phyloP scores from a whole-genome alignment of 1,140 invertebrate species.

The Phocides pigmalion region DNA sequence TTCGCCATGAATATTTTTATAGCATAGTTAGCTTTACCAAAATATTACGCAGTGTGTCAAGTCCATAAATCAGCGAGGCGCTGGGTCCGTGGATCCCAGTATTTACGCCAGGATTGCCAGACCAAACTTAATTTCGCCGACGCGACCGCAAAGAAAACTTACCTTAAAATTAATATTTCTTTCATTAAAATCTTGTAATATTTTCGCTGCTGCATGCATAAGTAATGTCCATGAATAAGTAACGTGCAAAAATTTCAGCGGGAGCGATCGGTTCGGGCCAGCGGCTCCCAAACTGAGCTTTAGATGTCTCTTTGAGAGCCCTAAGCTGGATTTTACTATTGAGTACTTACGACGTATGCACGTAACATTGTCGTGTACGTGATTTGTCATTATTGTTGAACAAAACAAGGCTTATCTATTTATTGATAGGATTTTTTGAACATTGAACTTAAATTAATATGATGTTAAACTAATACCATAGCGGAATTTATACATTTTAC shows the following conservation, averaged over 20 bases:
- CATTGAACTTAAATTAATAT: no score
- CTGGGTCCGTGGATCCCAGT: constrained; percentile 39
- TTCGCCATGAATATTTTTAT: background rate
- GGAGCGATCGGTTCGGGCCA: constrained; percentile 24
- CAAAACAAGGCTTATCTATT: no score
- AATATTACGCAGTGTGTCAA: background rate
- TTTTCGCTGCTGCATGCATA: constrained; percentile 85
- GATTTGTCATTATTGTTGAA: no score
- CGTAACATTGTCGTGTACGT: no score
- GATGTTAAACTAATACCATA: no score
- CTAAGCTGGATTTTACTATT: no score
- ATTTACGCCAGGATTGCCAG: constrained; percentile 54
- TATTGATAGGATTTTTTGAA: no score
- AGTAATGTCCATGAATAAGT: constrained; percentile 83
- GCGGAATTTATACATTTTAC: no score
- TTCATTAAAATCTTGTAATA: constrained; percentile 85
- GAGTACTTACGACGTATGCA: no score
- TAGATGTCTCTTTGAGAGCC: constrained; percentile 23
- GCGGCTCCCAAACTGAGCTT: constrained; percentile 31
- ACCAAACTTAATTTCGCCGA: constrained; percentile 70
- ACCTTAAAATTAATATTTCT: constrained; percentile 84
- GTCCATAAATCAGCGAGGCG: constrained; percentile 45
- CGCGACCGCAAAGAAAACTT: constrained; percentile 77
- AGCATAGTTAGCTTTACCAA: background rate
- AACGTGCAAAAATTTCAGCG: constrained; percentile 70